A percentile compares a stretch with the other conserved stretches of the same genome.
phyloP scores from a whole-genome alignment of 2,888 invertebrate genomes.

The Troides helena region DNA sequence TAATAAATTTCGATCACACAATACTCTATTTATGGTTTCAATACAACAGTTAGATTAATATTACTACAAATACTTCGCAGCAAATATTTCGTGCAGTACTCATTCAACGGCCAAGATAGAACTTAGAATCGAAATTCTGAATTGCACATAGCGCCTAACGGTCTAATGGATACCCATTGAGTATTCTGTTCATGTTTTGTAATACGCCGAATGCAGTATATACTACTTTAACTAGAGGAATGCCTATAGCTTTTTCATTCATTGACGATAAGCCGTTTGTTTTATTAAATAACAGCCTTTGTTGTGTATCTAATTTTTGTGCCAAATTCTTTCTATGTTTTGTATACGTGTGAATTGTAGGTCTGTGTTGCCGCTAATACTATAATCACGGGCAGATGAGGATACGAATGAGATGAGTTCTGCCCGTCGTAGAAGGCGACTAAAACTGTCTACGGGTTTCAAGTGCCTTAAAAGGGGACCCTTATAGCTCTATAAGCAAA shows the following conservation, averaged over 20 bases:
- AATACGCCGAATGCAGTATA: constrained; percentile 19
- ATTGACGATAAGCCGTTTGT: constrained; percentile 12
- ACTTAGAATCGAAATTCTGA: constrained; percentile 27
- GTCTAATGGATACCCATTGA: constrained; percentile 20
- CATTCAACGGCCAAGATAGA: constrained; percentile 28
- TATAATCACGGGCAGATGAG: too few relatives aligned
- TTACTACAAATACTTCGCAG: constrained; percentile 19
- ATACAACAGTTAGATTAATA: constrained; percentile 32
- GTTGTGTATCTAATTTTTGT: neutral
- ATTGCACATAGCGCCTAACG: constrained; percentile 29
- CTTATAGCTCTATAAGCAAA: too few relatives aligned
- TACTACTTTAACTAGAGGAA: constrained; percentile 15
- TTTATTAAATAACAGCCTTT: neutral
- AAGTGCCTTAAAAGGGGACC: too few relatives aligned
- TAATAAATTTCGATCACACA: constrained; percentile 53
- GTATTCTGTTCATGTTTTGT: constrained; percentile 26
- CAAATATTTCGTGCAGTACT: constrained; percentile 23
- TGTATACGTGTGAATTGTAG: neutral
- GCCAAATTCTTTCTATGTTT: too few relatives aligned
- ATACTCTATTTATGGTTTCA: constrained; percentile 51
- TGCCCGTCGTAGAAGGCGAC: too few relatives aligned
- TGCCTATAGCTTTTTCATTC: constrained; percentile 18
- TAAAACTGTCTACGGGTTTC: too few relatives aligned
- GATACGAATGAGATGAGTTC: too few relatives aligned
- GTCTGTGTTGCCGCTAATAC: too few relatives aligned